Percentiles rank a stretch among this genome's conserved stretches.
These are phyloP conservation scores for Silurus aristotelis DNA, from an alignment of 2,797 vertebrate genomes.

Conservation along the genomic window DNA sequence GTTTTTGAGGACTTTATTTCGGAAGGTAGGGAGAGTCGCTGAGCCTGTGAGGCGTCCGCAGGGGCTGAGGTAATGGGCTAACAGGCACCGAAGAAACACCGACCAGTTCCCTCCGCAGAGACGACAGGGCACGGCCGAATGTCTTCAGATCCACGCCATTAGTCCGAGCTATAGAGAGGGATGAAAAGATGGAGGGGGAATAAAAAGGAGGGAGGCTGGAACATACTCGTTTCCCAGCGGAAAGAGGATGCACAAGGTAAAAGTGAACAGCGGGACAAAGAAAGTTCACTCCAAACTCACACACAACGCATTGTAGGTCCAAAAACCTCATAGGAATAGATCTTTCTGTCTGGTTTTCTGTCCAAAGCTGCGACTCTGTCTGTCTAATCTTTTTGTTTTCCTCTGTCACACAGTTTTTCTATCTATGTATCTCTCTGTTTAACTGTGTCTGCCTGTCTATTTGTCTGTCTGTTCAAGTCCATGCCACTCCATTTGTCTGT, in stretches of 20 bases:
- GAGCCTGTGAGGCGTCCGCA: conserved; percentile 13
- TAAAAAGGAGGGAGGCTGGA: conserved; percentile 36
- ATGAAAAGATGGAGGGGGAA: conserved; percentile 34
- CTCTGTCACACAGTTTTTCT: too few species aligned
- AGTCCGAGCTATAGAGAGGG: conserved; percentile 37
- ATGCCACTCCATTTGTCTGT: not conserved
- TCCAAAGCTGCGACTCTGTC: not conserved
- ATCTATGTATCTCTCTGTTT: not conserved
- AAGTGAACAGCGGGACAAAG: conserved; percentile 23
- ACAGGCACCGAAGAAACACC: not conserved
- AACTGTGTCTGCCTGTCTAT: not conserved
- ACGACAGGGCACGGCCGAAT: conserved; percentile 27
- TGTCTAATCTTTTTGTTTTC: not conserved
- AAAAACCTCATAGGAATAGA: not conserved
- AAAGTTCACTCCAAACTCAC: conserved; percentile 1
- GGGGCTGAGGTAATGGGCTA: conserved; percentile 45
- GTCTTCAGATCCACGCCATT: conserved; percentile 46
- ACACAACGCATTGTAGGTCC: not conserved
- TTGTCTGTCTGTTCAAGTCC: not conserved
- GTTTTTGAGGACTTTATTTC: conserved; percentile 21
- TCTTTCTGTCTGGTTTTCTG: not conserved
- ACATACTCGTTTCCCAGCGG: conserved; percentile 42
- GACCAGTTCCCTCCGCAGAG: conserved; percentile 24
- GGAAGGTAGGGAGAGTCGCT: conserved; percentile 9
- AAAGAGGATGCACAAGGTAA: conserved; percentile 1